phyloP scores from a whole-genome alignment of 1,140 invertebrate species.

The Bombus huntii region DNA sequence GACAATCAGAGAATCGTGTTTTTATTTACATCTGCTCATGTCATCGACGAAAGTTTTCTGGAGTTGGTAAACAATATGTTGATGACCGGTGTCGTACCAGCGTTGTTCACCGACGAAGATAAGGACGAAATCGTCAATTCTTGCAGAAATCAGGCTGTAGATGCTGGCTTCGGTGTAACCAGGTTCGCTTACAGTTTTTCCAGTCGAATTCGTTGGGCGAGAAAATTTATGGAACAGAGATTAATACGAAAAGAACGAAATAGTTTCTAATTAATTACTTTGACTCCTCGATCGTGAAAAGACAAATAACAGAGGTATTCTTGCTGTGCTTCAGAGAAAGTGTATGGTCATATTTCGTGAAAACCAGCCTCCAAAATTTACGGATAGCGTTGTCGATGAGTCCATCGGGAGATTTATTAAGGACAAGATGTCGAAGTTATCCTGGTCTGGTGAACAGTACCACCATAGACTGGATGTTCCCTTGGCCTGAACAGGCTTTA shows the following conservation, averaged over 20 bases:
- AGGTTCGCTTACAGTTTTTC: slow-evolving; percentile 79
- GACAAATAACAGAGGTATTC: neutral
- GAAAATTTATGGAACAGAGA: neutral
- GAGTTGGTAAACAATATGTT: slow-evolving; percentile 96
- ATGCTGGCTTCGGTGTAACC: slow-evolving; percentile 87
- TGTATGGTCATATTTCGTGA: slow-evolving; percentile 93
- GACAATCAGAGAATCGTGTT: slow-evolving; percentile 92
- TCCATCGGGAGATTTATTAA: slow-evolving; percentile 90
- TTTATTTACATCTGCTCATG: slow-evolving; percentile 91
- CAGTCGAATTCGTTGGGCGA: neutral
- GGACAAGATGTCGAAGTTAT: slow-evolving; percentile 93
- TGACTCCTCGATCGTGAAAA: too few species aligned
- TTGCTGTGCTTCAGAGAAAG: slow-evolving; percentile 84
- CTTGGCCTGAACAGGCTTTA: slow-evolving; percentile 95
- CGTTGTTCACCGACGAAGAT: slow-evolving; percentile 93
- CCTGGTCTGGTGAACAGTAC: slow-evolving; percentile 96
- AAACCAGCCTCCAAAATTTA: slow-evolving; percentile 90
- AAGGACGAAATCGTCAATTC: slow-evolving; percentile 89
- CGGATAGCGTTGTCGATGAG: slow-evolving; percentile 96
- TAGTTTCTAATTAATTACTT: neutral
- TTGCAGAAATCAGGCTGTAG: slow-evolving; percentile 87
- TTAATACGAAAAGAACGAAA: neutral
- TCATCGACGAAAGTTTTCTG: slow-evolving; percentile 91
- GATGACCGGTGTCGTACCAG: slow-evolving; percentile 92
- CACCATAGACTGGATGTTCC: slow-evolving; percentile 96